Base-by-base conservation (phyloP, 2,888 invertebrate genomes). In the Polydrusus pterygomalis region DNA sequence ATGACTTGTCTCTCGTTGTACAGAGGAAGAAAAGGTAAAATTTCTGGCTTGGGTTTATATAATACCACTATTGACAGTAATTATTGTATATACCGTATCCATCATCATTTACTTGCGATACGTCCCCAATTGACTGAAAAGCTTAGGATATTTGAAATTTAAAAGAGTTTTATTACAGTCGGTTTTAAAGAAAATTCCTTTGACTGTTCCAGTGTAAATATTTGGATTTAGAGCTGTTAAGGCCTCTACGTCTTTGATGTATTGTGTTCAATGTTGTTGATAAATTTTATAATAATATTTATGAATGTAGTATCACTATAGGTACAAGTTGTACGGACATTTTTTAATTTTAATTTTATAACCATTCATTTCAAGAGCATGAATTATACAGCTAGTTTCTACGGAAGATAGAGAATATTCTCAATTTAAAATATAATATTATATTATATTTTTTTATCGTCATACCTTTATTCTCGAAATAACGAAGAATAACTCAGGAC, bases 211-310 rank as follows among this genome's bases (percentile, higher is more conserved):
- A 38, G 34, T 18, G 43, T 72, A 72, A 72, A 72, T 72, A 72
- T 72, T 72, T 72, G 56, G 65, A 68, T 17, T 65, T 58, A 6
- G 45, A 56, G 43, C 17, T 72, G 64, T 65, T 72, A 65, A 65
- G 58, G 2, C 6, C n/a, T 45, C 20, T 58, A 25, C 65, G 65
- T 72, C 72, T 72, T 72, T 72, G 65, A 72, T 72, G 58, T 65
- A 72, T 65, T 34, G 72, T 56, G 72, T n/a, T n/a, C n/a, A n/a
- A n/a, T n/a, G n/a, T n/a, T n/a, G n/a, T 72, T 72, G 72, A 72
- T 65, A 72, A 58, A 72, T 72, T 72, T 56, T 7, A 45, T 9
- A 58, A 72, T 49, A 15, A 25, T 34, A 34, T 17, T 13, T 20
- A 72, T 65, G 45, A 72, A 34, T 34, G 2, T 9, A 34, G 8